Evolutionary conservation across 2,888 invertebrate species (phyloP).

Genomic region (Eupithecia subumbrata): DNA sequence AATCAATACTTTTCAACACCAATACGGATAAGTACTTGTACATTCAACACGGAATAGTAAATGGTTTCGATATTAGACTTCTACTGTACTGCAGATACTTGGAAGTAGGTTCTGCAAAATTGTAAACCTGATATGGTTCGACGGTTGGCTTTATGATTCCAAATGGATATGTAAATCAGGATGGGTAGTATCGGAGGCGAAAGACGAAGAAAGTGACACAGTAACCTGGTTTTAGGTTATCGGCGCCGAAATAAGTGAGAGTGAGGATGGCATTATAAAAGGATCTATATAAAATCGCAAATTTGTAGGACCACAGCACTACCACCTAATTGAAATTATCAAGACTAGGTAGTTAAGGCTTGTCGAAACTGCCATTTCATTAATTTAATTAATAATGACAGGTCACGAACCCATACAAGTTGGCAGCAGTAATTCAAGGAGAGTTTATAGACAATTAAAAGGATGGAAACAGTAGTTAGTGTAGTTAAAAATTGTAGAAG

Average conservation of each 20-base stretch:
- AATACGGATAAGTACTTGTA: neutral
- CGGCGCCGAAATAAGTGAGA: constrained; percentile 66
- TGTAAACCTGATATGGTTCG: constrained; percentile 28
- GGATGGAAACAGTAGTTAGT: constrained; percentile 18
- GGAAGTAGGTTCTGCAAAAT: constrained; percentile 30
- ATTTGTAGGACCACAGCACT: neutral
- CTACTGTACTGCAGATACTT: neutral
- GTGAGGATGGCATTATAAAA: constrained; percentile 59
- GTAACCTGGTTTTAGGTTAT: constrained; percentile 63
- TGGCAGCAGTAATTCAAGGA: constrained; percentile 35
- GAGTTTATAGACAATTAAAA: constrained; percentile 40
- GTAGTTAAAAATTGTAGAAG: neutral
- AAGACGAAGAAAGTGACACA: constrained; percentile 75
- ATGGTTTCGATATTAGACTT: neutral
- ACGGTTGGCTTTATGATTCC: constrained; percentile 34
- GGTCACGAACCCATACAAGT: constrained; percentile 61
- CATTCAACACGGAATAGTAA: constrained; percentile 16
- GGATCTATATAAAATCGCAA: neutral
- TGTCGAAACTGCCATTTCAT: constrained; percentile 61
- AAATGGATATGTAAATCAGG: constrained; percentile 49
- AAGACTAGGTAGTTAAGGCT: constrained; percentile 52
- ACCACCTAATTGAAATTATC: constrained; percentile 17
- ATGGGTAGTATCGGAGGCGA: constrained; percentile 53
- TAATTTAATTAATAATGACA: constrained; percentile 61
- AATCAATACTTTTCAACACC: constrained; percentile 27